Evolutionary conservation across 2,888 invertebrate species (phyloP).

Genomic region (Lasioglossum vierecki): DNA sequence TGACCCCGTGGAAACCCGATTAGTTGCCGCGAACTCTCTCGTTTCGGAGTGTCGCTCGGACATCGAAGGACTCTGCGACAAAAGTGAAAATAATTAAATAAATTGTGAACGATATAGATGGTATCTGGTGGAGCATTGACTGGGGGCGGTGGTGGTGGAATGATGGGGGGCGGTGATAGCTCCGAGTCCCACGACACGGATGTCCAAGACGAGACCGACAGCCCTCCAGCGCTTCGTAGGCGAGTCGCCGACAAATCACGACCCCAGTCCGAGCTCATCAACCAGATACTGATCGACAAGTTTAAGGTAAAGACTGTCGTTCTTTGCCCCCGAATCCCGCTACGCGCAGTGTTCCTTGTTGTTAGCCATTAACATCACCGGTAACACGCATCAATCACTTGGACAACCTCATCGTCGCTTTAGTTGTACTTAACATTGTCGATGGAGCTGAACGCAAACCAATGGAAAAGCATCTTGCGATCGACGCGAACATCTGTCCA

Average conservation of each 20-base stretch:
- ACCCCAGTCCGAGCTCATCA: constrained; percentile 86
- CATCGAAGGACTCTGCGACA: not conserved
- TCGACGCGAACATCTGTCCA: too few species aligned
- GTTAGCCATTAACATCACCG: constrained; percentile 23
- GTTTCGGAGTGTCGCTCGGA: not conserved
- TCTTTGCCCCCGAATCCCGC: constrained; percentile 42
- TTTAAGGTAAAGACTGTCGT: constrained; percentile 82
- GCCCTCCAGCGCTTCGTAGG: constrained; percentile 85
- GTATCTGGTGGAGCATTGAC: constrained; percentile 84
- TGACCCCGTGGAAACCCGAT: too few species aligned
- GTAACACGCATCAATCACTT: constrained; percentile 20
- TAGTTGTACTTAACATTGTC: constrained; percentile 6
- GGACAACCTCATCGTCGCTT: constrained; percentile 9
- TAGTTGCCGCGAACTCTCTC: not conserved
- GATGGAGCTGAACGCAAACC: not conserved
- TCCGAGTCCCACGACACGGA: constrained; percentile 87
- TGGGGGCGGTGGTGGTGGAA: constrained; percentile 82
- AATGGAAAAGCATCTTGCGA: constrained; percentile 15
- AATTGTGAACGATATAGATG: constrained; percentile 82
- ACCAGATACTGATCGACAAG: constrained; percentile 86
- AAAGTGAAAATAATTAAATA: constrained; percentile 43
- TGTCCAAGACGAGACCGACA: constrained; percentile 85
- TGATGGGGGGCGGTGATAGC: constrained; percentile 85
- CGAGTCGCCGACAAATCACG: constrained; percentile 84
- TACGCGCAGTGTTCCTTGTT: constrained; percentile 21